Percentiles rank a stretch among this genome's conserved stretches.
phyloP scores from a whole-genome alignment of 2,797 vertebrate genomes.

The Enteromius afrohamiltoni region DNA sequence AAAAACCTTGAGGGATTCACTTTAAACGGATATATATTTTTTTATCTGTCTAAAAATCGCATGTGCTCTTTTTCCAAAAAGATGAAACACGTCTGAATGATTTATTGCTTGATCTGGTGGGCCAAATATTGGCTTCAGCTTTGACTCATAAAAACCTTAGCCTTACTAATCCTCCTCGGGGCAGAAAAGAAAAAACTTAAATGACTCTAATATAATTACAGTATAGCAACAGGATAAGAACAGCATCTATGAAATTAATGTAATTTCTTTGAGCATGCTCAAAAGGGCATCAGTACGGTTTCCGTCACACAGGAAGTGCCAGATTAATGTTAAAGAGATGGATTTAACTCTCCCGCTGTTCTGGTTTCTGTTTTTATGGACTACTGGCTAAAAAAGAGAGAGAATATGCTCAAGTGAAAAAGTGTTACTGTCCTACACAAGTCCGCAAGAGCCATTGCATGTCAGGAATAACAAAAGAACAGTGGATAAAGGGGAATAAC shows the following conservation, averaged over 20 bases:
- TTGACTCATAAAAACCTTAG: conserved; percentile 70
- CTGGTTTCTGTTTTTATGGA: conserved; percentile 63
- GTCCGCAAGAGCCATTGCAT: conserved; percentile 18
- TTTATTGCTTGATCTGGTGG: conserved; percentile 73
- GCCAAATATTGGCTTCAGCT: conserved; percentile 69
- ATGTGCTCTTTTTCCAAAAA: conserved; percentile 70
- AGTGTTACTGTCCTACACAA: neutral
- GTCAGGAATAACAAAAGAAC: neutral
- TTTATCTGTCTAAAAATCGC: conserved; percentile 54
- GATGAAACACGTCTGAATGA: conserved; percentile 73
- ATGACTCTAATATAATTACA: conserved; percentile 78
- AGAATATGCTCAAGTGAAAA: conserved; percentile 18
- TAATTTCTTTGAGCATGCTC: conserved; percentile 76
- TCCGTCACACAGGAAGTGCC: conserved; percentile 75
- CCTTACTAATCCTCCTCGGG: conserved; percentile 61
- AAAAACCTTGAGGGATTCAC: conserved; percentile 58
- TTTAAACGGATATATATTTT: conserved; percentile 63
- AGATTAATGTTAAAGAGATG: conserved; percentile 72
- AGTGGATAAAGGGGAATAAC: conserved; percentile 15
- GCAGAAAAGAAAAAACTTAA: conserved; percentile 72
- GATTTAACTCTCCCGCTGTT: conserved; percentile 74
- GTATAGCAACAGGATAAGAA: conserved; percentile 73
- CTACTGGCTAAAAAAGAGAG: conserved; percentile 54
- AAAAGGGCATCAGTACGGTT: conserved; percentile 58
- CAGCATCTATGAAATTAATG: conserved; percentile 76